Evolutionary conservation across 2,113 vertebrate species (phyloP).

Genomic region (Chunga burmeisteri): DNA sequence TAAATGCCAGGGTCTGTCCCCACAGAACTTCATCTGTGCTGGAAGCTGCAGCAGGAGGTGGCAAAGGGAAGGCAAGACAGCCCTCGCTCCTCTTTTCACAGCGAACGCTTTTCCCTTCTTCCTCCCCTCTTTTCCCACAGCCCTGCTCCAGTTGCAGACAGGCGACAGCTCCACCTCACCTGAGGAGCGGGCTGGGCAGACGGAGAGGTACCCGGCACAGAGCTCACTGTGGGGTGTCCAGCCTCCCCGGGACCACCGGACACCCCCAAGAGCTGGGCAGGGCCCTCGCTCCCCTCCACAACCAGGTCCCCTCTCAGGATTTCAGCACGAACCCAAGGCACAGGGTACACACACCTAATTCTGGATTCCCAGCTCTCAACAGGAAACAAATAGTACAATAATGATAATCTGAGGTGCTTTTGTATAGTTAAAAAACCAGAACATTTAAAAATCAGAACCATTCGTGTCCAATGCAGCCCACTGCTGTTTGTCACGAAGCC

Average conservation of each 20-base stretch:
- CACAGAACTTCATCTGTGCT: neutral
- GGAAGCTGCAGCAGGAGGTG: neutral
- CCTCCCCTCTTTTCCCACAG: neutral
- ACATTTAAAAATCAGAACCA: neutral
- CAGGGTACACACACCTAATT: neutral
- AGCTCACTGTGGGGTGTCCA: accelerated
- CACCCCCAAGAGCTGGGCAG: too few relatives aligned
- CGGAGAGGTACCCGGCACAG: accelerated
- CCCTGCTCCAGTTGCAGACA: neutral
- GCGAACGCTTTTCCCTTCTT: accelerated
- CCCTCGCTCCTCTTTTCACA: neutral
- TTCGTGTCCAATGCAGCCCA: neutral
- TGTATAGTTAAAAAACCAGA: neutral
- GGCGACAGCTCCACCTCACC: accelerated
- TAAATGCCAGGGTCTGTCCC: neutral
- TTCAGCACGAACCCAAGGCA: neutral
- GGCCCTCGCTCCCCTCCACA: accelerated
- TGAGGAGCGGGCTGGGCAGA: neutral
- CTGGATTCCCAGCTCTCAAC: neutral
- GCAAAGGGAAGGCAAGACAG: neutral
- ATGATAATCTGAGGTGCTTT: neutral
- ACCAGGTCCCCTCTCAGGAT: accelerated
- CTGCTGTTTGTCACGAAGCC: neutral
- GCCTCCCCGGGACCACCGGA: neutral
- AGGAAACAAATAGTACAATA: neutral